These are phyloP conservation scores for Glaucomys volans DNA, from an alignment of 2,113 vertebrate species.

Conservation along the genomic window DNA sequence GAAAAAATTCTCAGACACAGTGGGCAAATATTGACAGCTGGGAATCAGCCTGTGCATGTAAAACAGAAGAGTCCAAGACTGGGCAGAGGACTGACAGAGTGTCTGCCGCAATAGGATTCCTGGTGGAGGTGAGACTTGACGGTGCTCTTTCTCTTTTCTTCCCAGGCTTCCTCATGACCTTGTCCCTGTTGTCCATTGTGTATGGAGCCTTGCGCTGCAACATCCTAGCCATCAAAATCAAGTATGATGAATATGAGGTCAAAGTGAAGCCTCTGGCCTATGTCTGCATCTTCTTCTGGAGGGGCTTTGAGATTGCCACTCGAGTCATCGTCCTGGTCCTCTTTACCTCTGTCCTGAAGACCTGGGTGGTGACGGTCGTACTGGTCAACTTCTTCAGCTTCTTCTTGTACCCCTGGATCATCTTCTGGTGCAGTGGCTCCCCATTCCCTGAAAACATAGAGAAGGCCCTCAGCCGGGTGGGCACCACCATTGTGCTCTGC, in stretches of 20 bases:
- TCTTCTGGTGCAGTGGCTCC: conserved; percentile 95
- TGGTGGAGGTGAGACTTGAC: conserved; percentile 56
- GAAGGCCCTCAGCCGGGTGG: conserved; percentile 94
- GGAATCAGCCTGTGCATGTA: not conserved
- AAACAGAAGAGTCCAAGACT: not conserved
- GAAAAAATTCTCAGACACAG: not conserved
- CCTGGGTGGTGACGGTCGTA: conserved; percentile 93
- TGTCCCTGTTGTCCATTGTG: conserved; percentile 97
- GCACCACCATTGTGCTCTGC: conserved; percentile 95
- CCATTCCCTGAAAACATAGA: conserved; percentile 98
- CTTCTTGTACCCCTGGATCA: conserved; percentile 95
- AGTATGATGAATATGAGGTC: conserved; percentile 96
- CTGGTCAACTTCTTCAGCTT: conserved; percentile 93
- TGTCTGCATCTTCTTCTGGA: conserved; percentile 96
- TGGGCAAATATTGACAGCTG: not conserved
- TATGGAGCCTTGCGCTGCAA: conserved; percentile 98
- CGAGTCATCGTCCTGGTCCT: conserved; percentile 95
- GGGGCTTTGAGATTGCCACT: conserved; percentile 96
- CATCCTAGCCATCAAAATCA: conserved; percentile 98
- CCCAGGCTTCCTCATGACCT: conserved; percentile 94
- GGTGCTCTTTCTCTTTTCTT: conserved; percentile 77
- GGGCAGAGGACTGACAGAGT: not conserved
- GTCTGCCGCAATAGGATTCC: not conserved
- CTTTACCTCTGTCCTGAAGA: conserved; percentile 95
- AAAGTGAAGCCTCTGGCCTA: conserved; percentile 93